Evolutionary conservation across 2,888 invertebrate species (phyloP), one percentile per base, ranked within the genome.

Genomic region (Exephanes ischioxanthus): DNA sequence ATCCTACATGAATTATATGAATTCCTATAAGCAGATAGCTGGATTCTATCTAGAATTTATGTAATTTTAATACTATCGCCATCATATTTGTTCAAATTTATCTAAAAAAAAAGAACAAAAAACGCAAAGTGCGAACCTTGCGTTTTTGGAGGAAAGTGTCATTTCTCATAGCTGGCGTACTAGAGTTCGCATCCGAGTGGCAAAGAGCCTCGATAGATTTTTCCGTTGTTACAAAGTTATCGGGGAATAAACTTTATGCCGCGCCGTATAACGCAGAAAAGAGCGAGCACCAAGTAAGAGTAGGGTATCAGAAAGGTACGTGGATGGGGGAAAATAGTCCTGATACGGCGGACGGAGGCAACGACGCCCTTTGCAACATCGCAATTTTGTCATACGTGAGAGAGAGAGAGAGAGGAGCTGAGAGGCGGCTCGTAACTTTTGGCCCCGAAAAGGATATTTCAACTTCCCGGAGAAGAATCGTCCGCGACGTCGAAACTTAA

Each of bases 301-400:
- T 51, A 22, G 55, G n/a, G 22, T 33, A 72, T 79, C 79, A 37
- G 58, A 45, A 9, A 55, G 61, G 45, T 73, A 41, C 5, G 67
- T 41, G 37, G 37, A 55, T 41, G 58, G 19, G 58, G 67, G 76
- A 76, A 83, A 83, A 82, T 72, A 48, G 37, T 55, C 45, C 22
- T 68, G 53, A 48, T 58, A 66, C 53, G 71, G 19, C 22, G 37
- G 6, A 63, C 33, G 30, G 16, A 80, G 72, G 80, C 48, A 80
- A 80, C 45, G 67, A 48, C 78, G 67, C 78, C 67, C 78, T 84
- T 86, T 78, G 77, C 81, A 83, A 85, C 78, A 22, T 81, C 73
- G 83, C 83, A 86, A 78, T 83, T 83, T 78, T 84, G 75, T 81
- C 80, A 84, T 83, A 81, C 58, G 48, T 33, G 77, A 73, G n/a